Conservation (phyloP, 2,113 vertebrate species). For the Lycaon pictus region DNA sequence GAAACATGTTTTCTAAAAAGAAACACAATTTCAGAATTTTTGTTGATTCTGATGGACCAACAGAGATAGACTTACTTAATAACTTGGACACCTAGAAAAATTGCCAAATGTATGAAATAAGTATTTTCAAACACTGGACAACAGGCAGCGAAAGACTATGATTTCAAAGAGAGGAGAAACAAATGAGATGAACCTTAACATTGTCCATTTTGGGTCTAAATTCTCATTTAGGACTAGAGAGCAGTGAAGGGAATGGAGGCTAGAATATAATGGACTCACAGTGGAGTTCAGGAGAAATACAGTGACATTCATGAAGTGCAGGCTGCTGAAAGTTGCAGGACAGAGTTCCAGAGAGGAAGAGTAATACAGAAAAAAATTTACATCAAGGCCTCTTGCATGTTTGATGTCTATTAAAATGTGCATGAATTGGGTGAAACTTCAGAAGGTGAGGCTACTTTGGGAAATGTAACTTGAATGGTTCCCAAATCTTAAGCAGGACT, state of each 20-base stretch:
- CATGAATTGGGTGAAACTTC: neutral
- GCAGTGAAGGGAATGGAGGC: neutral
- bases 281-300: neutral
- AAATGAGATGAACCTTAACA: neutral
- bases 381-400: neutral
- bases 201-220: neutral
- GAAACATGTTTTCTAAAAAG: neutral
- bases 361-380: neutral
- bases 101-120: neutral
- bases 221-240: neutral
- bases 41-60: neutral
- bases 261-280: neutral
- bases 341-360: neutral
- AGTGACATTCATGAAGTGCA: neutral
- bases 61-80: neutral
- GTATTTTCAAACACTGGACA: neutral
- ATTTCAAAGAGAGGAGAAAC: neutral
- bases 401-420: neutral
- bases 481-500: neutral
- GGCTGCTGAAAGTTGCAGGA: neutral
- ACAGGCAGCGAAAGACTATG: neutral
- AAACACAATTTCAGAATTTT: neutral
- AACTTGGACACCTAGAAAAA: neutral
- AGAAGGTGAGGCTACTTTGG: neutral
- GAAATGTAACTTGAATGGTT: neutral